Percentiles rank a stretch among this genome's conserved stretches.
Conservation (phyloP, 2,797 vertebrate genomes). For the Pseudomugil gertrudae region DNA sequence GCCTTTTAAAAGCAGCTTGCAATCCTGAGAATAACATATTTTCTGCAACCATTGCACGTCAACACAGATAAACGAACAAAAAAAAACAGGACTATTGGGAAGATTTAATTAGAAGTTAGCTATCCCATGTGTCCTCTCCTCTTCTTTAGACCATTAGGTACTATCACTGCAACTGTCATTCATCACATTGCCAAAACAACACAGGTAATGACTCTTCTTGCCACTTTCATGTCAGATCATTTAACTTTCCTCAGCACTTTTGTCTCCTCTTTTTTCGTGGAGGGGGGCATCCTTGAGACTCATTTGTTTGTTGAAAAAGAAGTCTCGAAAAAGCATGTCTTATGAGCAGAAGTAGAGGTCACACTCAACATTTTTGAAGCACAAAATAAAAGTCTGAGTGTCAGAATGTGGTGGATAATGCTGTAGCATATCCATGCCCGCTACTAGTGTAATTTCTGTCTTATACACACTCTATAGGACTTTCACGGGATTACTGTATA, state of each 20-base stretch:
- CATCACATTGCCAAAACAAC: constrained; percentile 32
- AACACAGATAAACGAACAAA: constrained; percentile 3
- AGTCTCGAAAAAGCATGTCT: background rate
- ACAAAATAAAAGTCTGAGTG: constrained; percentile 27
- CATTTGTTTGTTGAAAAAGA: background rate
- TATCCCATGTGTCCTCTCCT: background rate
- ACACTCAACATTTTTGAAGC: constrained; percentile 9
- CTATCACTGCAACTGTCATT: background rate
- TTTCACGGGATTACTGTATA: constrained; percentile 32
- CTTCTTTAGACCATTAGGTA: constrained; percentile 7
- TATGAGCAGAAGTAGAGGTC: background rate
- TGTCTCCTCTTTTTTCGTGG: background rate
- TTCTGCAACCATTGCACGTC: constrained; percentile 3
- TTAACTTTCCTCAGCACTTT: background rate
- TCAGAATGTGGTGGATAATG: background rate
- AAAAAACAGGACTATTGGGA: constrained; percentile 9
- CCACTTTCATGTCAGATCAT: constrained; percentile 12
- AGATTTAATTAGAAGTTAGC: constrained; percentile 7
- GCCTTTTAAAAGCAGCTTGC: constrained; percentile 25
- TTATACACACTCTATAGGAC: constrained; percentile 14
- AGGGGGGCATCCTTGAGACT: background rate
- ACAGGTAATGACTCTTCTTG: constrained; percentile 20
- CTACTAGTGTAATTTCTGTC: background rate
- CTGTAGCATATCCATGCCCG: background rate
- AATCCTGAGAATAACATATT: constrained; percentile 25